A percentile compares a stretch with the other conserved stretches of the same genome.
These are phyloP conservation scores for Grammatotria lemairii DNA, from an alignment of 2,113 vertebrate species.

Conservation along the genomic window DNA sequence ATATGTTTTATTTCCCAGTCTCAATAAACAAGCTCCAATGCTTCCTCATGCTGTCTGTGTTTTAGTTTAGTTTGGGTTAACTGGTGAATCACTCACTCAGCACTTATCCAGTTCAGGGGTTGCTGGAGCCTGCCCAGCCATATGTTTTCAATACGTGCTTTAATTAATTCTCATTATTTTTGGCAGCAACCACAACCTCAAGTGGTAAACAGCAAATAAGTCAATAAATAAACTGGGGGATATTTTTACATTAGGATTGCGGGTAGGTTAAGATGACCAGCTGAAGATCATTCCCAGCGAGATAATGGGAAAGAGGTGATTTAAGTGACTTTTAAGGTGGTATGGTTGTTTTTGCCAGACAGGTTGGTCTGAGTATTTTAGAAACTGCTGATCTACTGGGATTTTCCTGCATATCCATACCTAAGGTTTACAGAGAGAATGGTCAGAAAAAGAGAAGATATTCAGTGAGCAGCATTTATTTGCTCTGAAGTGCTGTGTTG, in stretches of 20 bases:
- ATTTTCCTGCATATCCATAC: neutral
- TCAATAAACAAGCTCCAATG: neutral
- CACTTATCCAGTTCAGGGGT: neutral
- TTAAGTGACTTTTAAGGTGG: neutral
- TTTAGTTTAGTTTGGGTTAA: neutral
- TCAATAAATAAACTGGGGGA: neutral
- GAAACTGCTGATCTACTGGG: neutral
- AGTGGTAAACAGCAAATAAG: neutral
- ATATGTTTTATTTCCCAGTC: neutral
- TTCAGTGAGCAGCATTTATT: neutral
- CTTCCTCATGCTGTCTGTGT: neutral
- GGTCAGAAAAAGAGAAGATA: neutral
- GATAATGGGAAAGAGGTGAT: neutral
- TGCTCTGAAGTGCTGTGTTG: neutral
- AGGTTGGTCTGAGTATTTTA: neutral
- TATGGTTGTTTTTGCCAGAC: neutral
- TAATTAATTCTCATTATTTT: neutral
- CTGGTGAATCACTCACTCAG: neutral
- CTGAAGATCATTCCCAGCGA: neutral
- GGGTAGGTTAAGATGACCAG: neutral
- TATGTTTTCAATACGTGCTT: neutral
- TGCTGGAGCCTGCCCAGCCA: neutral
- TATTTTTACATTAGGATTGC: neutral
- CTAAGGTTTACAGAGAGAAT: neutral
- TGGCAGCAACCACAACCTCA: neutral